Evolutionary conservation across 92 coral and sea anemone species (phyloP).

Genomic region (Epizoanthus rinbou): DNA sequence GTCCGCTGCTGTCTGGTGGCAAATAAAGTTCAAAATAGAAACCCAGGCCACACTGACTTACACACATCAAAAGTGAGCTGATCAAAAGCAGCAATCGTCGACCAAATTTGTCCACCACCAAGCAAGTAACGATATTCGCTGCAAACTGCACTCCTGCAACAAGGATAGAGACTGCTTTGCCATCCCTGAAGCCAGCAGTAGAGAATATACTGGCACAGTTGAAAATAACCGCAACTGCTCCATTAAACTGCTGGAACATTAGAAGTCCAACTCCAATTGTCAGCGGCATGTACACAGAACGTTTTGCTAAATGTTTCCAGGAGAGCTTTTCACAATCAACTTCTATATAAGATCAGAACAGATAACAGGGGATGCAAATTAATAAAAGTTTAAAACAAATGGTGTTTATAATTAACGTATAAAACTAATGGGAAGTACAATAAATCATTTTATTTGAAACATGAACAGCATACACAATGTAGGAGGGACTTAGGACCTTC

Average conservation of each 20-base stretch:
- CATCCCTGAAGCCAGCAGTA: slow-evolving; percentile 70
- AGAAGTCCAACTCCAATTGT: slow-evolving; percentile 64
- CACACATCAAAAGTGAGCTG: slow-evolving; percentile 66
- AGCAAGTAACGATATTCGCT: slow-evolving; percentile 53
- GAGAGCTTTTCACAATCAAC: slow-evolving; percentile 37
- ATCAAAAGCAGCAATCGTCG: slow-evolving; percentile 67
- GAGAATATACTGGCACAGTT: slow-evolving; percentile 72
- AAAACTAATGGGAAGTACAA: too few species aligned
- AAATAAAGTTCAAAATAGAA: slow-evolving; percentile 61
- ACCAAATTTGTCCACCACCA: slow-evolving; percentile 70
- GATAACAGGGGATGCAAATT: too few species aligned
- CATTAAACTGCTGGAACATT: slow-evolving; percentile 77
- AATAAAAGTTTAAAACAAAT: too few species aligned
- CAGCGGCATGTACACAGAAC: slow-evolving; percentile 65
- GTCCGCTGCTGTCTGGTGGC: background rate
- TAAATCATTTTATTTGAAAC: too few species aligned
- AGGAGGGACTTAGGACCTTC: too few species aligned
- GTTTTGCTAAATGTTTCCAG: slow-evolving; percentile 60
- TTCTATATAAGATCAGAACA: slow-evolving; percentile 28
- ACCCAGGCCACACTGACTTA: slow-evolving; percentile 70
- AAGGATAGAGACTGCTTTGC: slow-evolving; percentile 62
- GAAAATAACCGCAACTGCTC: slow-evolving; percentile 68
- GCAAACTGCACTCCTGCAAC: slow-evolving; percentile 63
- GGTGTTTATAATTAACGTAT: too few species aligned
- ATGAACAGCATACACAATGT: too few species aligned